These are phyloP conservation scores for Sciurus vulgaris DNA, from an alignment of 2,797 vertebrate genomes.

Conservation along the genomic window DNA sequence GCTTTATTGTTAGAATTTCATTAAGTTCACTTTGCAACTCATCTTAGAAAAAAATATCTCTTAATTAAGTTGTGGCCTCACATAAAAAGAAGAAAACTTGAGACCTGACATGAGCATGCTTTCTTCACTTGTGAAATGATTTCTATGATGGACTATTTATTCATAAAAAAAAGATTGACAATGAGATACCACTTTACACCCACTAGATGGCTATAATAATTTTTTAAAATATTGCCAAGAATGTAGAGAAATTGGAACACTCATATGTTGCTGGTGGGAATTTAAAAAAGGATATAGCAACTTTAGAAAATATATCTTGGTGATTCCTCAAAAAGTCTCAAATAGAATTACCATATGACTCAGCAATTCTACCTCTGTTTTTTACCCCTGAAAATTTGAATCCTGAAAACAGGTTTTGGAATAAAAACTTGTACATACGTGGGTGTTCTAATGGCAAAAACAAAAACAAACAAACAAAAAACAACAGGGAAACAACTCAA, in stretches of 20 bases:
- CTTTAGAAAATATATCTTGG: background rate
- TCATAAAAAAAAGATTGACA: background rate
- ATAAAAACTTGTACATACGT: background rate
- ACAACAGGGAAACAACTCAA: background rate
- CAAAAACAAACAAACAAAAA: no score
- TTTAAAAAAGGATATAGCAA: background rate
- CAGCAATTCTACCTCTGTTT: background rate
- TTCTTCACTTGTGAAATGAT: constrained; percentile 12
- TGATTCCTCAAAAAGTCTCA: constrained; percentile 28
- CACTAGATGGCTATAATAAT: background rate
- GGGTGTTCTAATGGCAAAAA: background rate
- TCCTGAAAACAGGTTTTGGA: background rate
- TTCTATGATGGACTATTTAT: constrained; percentile 29
- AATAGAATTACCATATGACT: background rate
- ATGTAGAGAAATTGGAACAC: background rate
- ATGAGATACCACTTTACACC: background rate
- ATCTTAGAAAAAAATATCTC: background rate
- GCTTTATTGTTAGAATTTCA: constrained; percentile 32
- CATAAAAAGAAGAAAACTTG: constrained; percentile 28
- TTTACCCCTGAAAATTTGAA: background rate
- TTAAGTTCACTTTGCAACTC: constrained; percentile 19
- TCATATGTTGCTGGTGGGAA: background rate
- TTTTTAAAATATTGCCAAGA: background rate
- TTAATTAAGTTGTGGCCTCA: background rate
- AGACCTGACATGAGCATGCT: background rate